Conservation (phyloP, 2,888 invertebrate genomes). For the Mesorhabditis belari region DNA sequence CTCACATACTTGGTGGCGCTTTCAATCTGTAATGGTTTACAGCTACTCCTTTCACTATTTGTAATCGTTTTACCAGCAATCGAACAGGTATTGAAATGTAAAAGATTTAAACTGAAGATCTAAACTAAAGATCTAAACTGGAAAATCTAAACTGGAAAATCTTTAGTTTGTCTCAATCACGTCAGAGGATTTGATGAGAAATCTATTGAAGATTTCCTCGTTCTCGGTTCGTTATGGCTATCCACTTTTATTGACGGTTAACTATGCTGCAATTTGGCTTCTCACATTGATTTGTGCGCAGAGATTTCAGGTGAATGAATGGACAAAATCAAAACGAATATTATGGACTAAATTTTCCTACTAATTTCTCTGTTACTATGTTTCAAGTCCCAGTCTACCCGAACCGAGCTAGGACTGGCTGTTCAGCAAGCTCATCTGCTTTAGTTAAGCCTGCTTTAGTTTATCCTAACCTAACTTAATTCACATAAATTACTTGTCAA, state of each 20-base stretch:
- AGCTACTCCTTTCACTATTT: constrained; percentile 35
- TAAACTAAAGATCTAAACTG: background rate
- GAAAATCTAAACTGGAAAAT: background rate
- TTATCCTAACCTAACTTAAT: too few relatives aligned
- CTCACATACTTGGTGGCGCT: constrained; percentile 33
- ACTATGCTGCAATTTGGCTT: constrained; percentile 42
- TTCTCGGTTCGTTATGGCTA: constrained; percentile 21
- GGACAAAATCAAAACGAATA: too few relatives aligned
- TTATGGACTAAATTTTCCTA: too few relatives aligned
- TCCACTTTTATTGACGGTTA: constrained; percentile 37
- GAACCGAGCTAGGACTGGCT: too few relatives aligned
- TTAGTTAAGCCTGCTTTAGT: too few relatives aligned
- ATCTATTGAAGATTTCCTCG: constrained; percentile 14
- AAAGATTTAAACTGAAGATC: background rate
- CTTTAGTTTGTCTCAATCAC: background rate
- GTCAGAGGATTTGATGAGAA: constrained; percentile 7
- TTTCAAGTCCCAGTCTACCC: too few relatives aligned
- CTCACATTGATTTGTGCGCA: constrained; percentile 40
- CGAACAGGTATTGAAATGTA: constrained; percentile 24
- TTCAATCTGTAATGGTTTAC: constrained; percentile 36
- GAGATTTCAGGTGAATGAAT: constrained; percentile 36
- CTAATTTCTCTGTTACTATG: too few relatives aligned
- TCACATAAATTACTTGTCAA: too few relatives aligned
- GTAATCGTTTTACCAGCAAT: constrained; percentile 38
- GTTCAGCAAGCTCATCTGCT: too few relatives aligned